Conservation (phyloP, 2,888 invertebrate genomes). For the Pyrochroa serraticornis region DNA sequence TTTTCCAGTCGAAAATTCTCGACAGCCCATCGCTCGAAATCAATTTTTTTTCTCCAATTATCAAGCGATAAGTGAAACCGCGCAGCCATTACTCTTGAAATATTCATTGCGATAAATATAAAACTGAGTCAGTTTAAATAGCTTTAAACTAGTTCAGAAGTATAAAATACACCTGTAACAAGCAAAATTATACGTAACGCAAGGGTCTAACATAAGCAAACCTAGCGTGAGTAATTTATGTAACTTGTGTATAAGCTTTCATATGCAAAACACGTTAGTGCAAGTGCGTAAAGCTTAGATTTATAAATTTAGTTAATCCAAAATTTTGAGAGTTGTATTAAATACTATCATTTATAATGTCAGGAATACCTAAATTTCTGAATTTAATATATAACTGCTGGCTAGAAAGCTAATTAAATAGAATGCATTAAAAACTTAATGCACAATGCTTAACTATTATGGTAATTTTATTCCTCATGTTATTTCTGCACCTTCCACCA, state of each 20-base stretch:
- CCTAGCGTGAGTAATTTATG: slow-evolving; percentile 2
- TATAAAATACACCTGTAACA: slow-evolving; percentile 4
- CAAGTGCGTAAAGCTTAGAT: neutral
- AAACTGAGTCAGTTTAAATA: slow-evolving; percentile 6
- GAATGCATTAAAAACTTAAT: too few relatives aligned
- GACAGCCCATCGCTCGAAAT: neutral
- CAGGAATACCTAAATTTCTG: too few relatives aligned
- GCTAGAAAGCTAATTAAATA: too few relatives aligned
- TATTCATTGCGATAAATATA: neutral
- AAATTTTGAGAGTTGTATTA: too few relatives aligned
- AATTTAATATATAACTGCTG: too few relatives aligned
- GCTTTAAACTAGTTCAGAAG: slow-evolving; percentile 6
- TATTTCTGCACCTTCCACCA: too few relatives aligned
- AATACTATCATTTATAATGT: too few relatives aligned
- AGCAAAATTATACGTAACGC: slow-evolving; percentile 1
- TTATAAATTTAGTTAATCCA: too few relatives aligned
- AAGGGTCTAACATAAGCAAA: neutral
- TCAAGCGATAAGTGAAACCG: too few relatives aligned
- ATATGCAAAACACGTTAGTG: neutral
- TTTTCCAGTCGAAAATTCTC: neutral
- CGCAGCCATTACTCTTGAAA: too few relatives aligned
- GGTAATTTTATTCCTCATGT: too few relatives aligned
- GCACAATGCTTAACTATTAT: too few relatives aligned
- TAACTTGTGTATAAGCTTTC: slow-evolving; percentile 1
- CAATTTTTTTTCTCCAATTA: neutral